A percentile compares a stretch with the other conserved stretches of the same genome.
Conservation (phyloP, 2,113 vertebrate genomes). For the Megaceryle torquata region DNA sequence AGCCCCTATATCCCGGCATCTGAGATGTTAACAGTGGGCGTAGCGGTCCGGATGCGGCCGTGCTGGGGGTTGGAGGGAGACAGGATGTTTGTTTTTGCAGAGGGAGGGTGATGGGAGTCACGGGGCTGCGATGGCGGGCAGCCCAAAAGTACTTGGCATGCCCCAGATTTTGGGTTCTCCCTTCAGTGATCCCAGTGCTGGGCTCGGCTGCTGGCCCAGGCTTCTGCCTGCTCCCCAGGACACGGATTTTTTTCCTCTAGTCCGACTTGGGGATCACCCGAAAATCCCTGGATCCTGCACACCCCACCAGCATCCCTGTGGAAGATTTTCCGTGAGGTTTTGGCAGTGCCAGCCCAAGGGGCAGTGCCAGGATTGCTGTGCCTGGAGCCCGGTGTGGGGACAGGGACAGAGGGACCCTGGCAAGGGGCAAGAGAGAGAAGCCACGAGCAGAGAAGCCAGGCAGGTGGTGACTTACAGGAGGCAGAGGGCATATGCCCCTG, state of each 20-base stretch:
- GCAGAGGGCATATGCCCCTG: slow-evolving; percentile 86
- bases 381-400: neutral
- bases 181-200: neutral
- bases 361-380: neutral
- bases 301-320: neutral
- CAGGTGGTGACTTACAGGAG: slow-evolving; percentile 79
- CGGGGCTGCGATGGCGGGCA: neutral
- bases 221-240: neutral
- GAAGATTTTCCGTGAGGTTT: neutral
- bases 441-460: neutral
- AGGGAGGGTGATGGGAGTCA: neutral
- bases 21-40: neutral
- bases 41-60: neutral
- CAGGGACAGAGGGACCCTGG: neutral
- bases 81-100: neutral
- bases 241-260: neutral
- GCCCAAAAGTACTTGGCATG: neutral
- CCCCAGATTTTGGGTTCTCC: neutral
- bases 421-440: neutral
- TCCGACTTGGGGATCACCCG: neutral
- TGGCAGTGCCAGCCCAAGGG: neutral
- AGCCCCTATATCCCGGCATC: neutral
- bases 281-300: fast-evolving
- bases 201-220: neutral
- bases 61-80: neutral